Base-by-base conservation (phyloP, 1,140 invertebrate species). In the Monochamus saltuarius region DNA sequence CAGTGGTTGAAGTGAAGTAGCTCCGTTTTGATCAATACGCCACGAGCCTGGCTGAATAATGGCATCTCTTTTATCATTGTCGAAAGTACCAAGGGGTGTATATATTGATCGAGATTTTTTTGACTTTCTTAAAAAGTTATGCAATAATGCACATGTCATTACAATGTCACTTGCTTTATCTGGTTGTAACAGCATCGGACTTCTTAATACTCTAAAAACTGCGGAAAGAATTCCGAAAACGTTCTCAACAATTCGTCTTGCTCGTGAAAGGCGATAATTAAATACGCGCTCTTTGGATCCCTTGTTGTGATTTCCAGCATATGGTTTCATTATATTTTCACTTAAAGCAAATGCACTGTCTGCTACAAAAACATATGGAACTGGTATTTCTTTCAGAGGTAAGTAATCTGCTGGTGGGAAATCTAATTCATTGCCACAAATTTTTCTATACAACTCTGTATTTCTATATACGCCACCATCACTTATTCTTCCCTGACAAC, bases 181-280 rank as follows among this genome's bases (percentile, higher is more conserved):
- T 19, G 65, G 66, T 17, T 72, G 45, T 29, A 74, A 53, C 34
- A 59, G 37, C 3, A 77, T 70, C n/a, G 63, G 47, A 19, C 68
- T 75, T 65, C 62, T 58, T 22, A 60, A 55, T n/a, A 64, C 38
- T 50, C 42, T 13, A 50, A 64, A 64, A n/a, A 45, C 37, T 38
- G 14, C 22, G 8, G 36, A 64, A 39, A 73, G 49, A 56, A 72
- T 70, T n/a, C 70, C 68, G 49, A 63, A 64, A 36, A 47, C 29
- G 69, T 80, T 80, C 69, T 82, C 78, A 14, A 79, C 66, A 10
- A 73, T 68, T 56, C 72, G 65, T 35, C 68, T 42, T 39, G 69
- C 75, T 62, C 72, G 51, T 17, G 68, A 75, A 10, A 74, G 40
- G 6, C 70, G 29, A 45, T 75, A 76, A 49, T 77, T 77, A 46